Conservation (phyloP, 2,888 invertebrate genomes). For the Pammene aurita region DNA sequence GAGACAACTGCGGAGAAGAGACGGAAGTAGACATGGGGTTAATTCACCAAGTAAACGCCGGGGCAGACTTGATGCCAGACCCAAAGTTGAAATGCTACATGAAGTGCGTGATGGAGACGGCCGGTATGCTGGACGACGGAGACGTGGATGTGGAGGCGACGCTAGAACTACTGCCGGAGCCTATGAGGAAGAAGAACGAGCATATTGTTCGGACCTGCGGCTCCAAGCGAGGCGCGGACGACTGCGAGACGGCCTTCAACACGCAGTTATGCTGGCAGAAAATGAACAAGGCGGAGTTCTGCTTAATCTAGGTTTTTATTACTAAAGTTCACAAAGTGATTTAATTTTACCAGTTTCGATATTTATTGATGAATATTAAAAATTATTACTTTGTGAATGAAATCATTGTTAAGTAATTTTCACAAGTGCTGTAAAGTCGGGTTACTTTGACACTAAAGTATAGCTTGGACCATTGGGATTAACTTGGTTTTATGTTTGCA, state of each 20-base stretch:
- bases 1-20: slow-evolving; percentile 10
- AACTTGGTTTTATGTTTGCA: too few species aligned
- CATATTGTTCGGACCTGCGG: slow-evolving; percentile 4
- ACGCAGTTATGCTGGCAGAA: slow-evolving; percentile 15
- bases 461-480: too few species aligned
- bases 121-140: slow-evolving; percentile 13
- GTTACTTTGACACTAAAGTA: too few species aligned
- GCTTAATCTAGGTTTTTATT: slow-evolving; percentile 8
- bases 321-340: neutral
- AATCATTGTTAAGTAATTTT: too few species aligned
- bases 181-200: slow-evolving; percentile 1
- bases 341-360: neutral
- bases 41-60: slow-evolving; percentile 4
- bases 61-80: slow-evolving; percentile 15
- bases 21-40: slow-evolving; percentile 3
- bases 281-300: slow-evolving; percentile 7
- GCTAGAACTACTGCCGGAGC: slow-evolving; percentile 7
- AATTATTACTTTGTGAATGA: too few species aligned
- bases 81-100: slow-evolving; percentile 18
- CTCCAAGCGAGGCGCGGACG: slow-evolving; percentile 14
- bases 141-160: slow-evolving; percentile 16
- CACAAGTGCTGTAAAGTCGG: too few species aligned
- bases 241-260: slow-evolving; percentile 15
- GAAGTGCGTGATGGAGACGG: slow-evolving; percentile 21
- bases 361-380: too few species aligned